Evolutionary conservation across 2,797 vertebrate species (phyloP).

Genomic region (Labeo calbasu): DNA sequence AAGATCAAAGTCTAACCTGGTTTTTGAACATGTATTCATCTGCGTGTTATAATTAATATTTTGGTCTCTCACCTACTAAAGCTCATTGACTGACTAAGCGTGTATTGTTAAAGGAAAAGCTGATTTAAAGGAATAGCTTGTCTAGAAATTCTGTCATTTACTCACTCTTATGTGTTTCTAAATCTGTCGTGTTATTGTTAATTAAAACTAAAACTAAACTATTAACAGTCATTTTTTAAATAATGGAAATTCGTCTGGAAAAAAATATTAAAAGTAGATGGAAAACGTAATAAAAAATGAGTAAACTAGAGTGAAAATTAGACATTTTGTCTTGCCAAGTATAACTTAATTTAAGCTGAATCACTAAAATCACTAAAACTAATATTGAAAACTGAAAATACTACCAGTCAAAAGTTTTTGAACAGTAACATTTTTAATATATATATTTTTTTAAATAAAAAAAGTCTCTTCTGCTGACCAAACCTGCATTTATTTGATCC

Average conservation of each 20-base stretch:
- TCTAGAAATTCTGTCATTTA: neutral
- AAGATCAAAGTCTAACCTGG: constrained; percentile 46
- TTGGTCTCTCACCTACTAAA: neutral
- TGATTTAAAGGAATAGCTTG: neutral
- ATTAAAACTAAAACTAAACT: neutral
- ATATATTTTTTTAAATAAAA: no score
- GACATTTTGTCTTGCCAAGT: neutral
- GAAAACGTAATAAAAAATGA: neutral
- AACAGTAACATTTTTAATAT: no score
- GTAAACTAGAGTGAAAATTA: neutral
- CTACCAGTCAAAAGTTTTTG: no score
- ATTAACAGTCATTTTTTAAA: neutral
- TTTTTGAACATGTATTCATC: constrained; percentile 39
- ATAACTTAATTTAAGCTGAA: neutral
- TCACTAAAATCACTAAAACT: neutral
- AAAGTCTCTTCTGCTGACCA: no score
- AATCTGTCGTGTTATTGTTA: neutral
- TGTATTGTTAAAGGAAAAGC: constrained; percentile 6
- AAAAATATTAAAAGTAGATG: neutral
- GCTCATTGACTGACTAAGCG: constrained; percentile 7
- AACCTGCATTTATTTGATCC: no score
- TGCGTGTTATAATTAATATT: neutral
- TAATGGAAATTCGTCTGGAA: neutral
- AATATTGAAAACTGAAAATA: neutral
- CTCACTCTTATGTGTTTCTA: neutral